Percentiles rank a stretch among this genome's conserved stretches.
These are phyloP conservation scores for Plagodis dolabraria DNA, from an alignment of 2,888 invertebrate species.

Conservation along the genomic window DNA sequence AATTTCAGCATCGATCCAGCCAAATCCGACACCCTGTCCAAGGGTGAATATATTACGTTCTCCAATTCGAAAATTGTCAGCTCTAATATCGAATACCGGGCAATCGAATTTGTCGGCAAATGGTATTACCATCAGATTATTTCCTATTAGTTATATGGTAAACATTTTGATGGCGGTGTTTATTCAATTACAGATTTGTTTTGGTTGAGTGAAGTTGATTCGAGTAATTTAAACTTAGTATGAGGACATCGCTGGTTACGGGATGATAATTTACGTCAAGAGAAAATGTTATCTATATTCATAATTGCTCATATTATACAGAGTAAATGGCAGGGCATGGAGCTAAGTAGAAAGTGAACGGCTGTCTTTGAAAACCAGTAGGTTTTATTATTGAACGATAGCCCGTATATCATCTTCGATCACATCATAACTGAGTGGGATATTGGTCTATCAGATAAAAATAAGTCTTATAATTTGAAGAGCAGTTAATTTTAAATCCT, in stretches of 20 bases:
- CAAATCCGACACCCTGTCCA: constrained; percentile 42
- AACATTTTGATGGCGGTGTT: constrained; percentile 46
- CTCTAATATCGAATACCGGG: constrained; percentile 68
- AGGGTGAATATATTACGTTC: constrained; percentile 79
- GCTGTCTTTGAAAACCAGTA: too few species aligned
- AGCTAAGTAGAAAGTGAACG: too few species aligned
- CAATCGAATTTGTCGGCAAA: constrained; percentile 72
- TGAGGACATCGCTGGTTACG: not conserved
- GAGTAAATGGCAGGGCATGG: too few species aligned
- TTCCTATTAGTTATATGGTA: constrained; percentile 76
- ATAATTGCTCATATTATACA: too few species aligned
- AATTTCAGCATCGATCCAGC: constrained; percentile 2
- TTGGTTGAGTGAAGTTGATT: constrained; percentile 12
- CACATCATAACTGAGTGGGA: too few species aligned
- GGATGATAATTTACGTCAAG: too few species aligned
- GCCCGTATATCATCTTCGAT: too few species aligned
- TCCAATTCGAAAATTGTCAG: constrained; percentile 81
- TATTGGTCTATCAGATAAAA: too few species aligned
- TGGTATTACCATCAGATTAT: constrained; percentile 72
- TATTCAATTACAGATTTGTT: constrained; percentile 36
- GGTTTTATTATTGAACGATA: too few species aligned
- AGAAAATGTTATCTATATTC: too few species aligned
- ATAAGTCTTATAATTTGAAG: too few species aligned
- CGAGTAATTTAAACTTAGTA: constrained; percentile 1
- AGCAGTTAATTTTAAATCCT: too few species aligned